These are phyloP conservation scores for Bergia puertoricense DNA, from an alignment of 92 coral and sea anemone genomes.

Conservation along the genomic window DNA sequence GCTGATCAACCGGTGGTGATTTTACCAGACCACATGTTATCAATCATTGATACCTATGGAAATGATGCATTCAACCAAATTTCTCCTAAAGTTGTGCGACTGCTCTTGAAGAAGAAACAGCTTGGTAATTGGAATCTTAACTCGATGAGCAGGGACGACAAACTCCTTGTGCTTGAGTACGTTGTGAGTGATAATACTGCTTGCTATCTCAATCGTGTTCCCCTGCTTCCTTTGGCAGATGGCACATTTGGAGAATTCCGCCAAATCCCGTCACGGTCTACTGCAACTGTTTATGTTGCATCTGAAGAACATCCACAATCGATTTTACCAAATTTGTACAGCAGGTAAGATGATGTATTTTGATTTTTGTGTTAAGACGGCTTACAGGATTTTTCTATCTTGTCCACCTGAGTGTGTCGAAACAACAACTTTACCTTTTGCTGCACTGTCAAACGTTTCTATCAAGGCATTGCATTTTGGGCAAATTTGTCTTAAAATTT, in stretches of 20 bases:
- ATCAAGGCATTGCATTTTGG: no score
- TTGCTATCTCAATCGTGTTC: conserved; percentile 57
- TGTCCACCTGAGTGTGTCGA: neutral
- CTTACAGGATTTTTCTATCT: neutral
- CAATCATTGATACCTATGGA: conserved; percentile 38
- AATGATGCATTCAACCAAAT: conserved; percentile 26
- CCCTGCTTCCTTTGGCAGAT: conserved; percentile 76
- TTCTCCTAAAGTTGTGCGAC: conserved; percentile 59
- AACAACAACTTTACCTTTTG: neutral
- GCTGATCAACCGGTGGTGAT: conserved; percentile 76
- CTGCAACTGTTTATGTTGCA: conserved; percentile 63
- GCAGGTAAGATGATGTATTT: neutral
- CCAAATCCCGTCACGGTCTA: conserved; percentile 21
- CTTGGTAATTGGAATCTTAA: conserved; percentile 47
- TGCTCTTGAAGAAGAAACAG: conserved; percentile 55
- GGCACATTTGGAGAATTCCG: conserved; percentile 62
- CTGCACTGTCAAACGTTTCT: neutral
- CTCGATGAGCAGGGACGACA: conserved; percentile 47
- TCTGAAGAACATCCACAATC: conserved; percentile 52
- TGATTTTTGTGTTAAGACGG: neutral
- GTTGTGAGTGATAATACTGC: conserved; percentile 52
- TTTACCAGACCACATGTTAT: conserved; percentile 65
- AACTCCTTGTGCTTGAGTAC: conserved; percentile 62
- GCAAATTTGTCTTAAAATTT: no score
- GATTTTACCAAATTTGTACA: conserved; percentile 59